These are phyloP conservation scores for Hoplostethus atlanticus DNA, from an alignment of 2,797 vertebrate species.

Conservation along the genomic window DNA sequence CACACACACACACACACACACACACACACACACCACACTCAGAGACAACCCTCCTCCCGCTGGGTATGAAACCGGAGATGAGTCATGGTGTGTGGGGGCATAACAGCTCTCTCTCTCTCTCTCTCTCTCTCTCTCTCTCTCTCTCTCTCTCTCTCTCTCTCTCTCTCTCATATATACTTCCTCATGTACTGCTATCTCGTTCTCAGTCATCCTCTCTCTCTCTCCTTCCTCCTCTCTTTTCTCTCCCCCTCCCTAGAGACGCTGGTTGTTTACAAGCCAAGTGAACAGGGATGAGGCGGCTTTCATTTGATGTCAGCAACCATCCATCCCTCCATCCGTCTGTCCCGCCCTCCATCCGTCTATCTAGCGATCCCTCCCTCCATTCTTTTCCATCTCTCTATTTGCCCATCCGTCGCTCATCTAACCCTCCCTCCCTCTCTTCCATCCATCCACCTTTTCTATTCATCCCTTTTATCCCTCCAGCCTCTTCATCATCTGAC, in stretches of 20 bases:
- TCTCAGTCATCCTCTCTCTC: not conserved
- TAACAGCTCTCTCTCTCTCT: conserved; percentile 52
- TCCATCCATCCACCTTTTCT: not conserved
- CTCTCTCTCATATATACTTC: not conserved
- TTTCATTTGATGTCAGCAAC: conserved; percentile 41
- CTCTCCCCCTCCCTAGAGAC: conserved; percentile 54
- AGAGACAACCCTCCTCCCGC: conserved; percentile 48
- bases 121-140: conserved; percentile 19
- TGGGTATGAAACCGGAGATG: conserved; percentile 78
- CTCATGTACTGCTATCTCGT: not conserved
- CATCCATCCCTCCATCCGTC: conserved; percentile 19
- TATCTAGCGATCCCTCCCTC: not conserved
- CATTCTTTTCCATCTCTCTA: not conserved
- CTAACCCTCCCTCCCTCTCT: not conserved
- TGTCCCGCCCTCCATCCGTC: not conserved
- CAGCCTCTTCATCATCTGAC: not conserved
- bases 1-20: conserved; percentile 1
- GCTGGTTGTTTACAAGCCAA: conserved; percentile 68
- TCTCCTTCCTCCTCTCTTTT: conserved; percentile 22
- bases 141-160: not conserved
- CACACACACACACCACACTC: conserved; percentile 1
- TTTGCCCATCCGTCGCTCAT: not conserved
- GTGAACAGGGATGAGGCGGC: conserved; percentile 42
- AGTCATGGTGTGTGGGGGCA: conserved; percentile 81
- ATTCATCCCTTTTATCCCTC: no score